phyloP scores from a whole-genome alignment of 2,113 vertebrate species.

The Pseudopipra pipra region DNA sequence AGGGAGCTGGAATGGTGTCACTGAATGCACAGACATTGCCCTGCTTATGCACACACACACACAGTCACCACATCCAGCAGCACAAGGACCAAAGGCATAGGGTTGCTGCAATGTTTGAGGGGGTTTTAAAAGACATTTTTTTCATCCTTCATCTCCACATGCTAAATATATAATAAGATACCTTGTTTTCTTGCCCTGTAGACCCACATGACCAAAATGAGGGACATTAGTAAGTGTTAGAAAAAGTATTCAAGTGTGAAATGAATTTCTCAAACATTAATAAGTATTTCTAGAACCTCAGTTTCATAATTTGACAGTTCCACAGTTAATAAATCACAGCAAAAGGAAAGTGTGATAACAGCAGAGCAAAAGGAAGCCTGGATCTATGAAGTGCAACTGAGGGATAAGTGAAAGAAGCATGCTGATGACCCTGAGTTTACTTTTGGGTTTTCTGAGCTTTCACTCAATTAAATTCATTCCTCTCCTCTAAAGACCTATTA shows the following conservation, averaged over 20 bases:
- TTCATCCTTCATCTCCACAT: slow-evolving; percentile 15
- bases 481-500: slow-evolving; percentile 42
- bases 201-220: slow-evolving; percentile 53
- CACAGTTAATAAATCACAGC: slow-evolving; percentile 74
- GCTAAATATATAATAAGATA: slow-evolving; percentile 59
- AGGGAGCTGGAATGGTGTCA: slow-evolving; percentile 47
- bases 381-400: slow-evolving; percentile 59
- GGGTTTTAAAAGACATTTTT: slow-evolving; percentile 10
- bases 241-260: slow-evolving; percentile 74
- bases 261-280: slow-evolving; percentile 68
- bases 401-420: slow-evolving; percentile 49
- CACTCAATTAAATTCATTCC: slow-evolving; percentile 54
- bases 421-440: slow-evolving; percentile 41
- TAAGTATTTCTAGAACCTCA: slow-evolving; percentile 53
- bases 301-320: slow-evolving; percentile 62
- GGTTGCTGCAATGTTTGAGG: not conserved
- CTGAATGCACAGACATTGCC: slow-evolving; percentile 1
- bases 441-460: slow-evolving; percentile 49
- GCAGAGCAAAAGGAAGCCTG: slow-evolving; percentile 44
- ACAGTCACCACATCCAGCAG: not conserved
- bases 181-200: slow-evolving; percentile 65
- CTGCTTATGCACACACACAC: not conserved
- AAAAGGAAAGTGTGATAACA: slow-evolving; percentile 55
- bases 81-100: slow-evolving; percentile 1
- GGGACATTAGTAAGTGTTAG: slow-evolving; percentile 71